These are phyloP conservation scores for Drosophila subsilvestris DNA, from an alignment of 2,888 invertebrate species.

Conservation along the genomic window DNA sequence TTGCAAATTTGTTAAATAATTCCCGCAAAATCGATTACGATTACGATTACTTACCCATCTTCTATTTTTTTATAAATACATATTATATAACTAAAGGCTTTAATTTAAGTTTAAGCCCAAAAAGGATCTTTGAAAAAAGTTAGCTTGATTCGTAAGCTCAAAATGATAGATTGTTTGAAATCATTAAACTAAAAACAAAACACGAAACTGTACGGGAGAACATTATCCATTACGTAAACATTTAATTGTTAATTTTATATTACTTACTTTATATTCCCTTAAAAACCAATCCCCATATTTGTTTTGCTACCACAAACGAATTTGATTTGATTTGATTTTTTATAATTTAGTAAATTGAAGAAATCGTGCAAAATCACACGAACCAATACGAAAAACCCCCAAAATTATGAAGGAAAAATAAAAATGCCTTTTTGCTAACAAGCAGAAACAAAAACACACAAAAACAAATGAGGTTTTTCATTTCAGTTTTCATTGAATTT, in stretches of 20 bases:
- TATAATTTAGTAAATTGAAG: conserved; percentile 66
- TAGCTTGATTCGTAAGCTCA: conserved; percentile 56
- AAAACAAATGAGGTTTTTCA: conserved; percentile 15
- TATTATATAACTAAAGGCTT: conserved; percentile 46
- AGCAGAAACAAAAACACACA: conserved; percentile 50
- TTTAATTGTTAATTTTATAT: conserved; percentile 47
- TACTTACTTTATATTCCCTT: not conserved
- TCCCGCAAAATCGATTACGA: conserved; percentile 12
- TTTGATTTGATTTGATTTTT: conserved; percentile 26
- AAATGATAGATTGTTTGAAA: conserved; percentile 30
- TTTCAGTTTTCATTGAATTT: conserved; percentile 8
- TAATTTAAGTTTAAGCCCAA: conserved; percentile 61
- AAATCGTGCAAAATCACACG: conserved; percentile 42
- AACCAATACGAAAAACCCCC: conserved; percentile 12
- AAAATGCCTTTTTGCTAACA: conserved; percentile 61
- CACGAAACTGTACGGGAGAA: conserved; percentile 10
- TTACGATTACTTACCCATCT: conserved; percentile 2
- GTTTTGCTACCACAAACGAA: conserved; percentile 24
- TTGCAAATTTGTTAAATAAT: conserved; percentile 34
- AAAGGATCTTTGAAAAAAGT: conserved; percentile 40
- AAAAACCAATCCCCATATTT: conserved; percentile 13
- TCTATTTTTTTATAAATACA: conserved; percentile 28
- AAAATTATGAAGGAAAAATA: conserved; percentile 41
- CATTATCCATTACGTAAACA: conserved; percentile 16
- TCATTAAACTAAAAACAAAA: conserved; percentile 17